These are phyloP conservation scores for Psix sp. DNA, from an alignment of 1,140 invertebrate species.

Conservation along the genomic window DNA sequence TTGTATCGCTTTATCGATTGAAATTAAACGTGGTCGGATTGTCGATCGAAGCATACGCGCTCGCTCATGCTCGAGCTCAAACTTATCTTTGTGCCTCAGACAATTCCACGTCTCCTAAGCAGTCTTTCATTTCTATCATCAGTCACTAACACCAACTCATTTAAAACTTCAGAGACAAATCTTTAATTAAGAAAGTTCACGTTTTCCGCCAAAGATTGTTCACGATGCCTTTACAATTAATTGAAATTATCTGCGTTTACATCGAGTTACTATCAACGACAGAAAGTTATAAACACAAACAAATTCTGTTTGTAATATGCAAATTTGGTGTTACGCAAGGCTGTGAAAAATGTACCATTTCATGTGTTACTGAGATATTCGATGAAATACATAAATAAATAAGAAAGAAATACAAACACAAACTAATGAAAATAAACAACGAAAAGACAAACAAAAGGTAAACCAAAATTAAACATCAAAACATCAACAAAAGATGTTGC, in stretches of 20 bases:
- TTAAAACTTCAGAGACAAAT: constrained; percentile 43
- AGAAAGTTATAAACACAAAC: not conserved
- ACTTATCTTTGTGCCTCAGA: constrained; percentile 6
- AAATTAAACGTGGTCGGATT: not conserved
- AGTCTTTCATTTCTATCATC: constrained; percentile 28
- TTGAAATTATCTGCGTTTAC: constrained; percentile 20
- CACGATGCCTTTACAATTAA: constrained; percentile 9
- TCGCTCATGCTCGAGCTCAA: not conserved
- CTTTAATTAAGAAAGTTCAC: constrained; percentile 52
- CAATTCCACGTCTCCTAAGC: constrained; percentile 5
- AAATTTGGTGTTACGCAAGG: no score
- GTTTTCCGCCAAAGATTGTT: constrained; percentile 22
- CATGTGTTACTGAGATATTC: no score
- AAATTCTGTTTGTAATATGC: not conserved
- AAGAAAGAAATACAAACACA: no score
- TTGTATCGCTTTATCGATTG: no score
- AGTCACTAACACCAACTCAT: constrained; percentile 21
- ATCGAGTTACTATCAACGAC: constrained; percentile 3
- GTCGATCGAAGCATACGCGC: not conserved
- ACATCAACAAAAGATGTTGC: no score
- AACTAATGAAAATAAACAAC: no score
- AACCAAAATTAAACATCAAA: no score
- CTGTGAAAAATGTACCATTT: no score
- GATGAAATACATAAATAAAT: no score
- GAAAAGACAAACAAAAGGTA: no score